Evolutionary conservation across 1,140 invertebrate genomes (phyloP).

Genomic region (Paralvinella palmiformis): DNA sequence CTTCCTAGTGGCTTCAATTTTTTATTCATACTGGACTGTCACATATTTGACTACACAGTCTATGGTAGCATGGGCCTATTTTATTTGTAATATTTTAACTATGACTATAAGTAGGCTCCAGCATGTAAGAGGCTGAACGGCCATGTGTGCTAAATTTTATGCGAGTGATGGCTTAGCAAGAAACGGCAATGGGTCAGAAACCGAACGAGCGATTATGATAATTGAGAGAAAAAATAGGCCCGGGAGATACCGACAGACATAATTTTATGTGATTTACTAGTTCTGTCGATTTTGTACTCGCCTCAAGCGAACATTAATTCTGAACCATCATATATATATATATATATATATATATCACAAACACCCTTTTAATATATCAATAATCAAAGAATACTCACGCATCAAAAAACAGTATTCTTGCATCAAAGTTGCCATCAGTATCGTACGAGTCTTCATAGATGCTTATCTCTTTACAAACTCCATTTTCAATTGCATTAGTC

Average conservation of each 20-base stretch:
- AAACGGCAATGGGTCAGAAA: background rate
- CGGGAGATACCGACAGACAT: background rate
- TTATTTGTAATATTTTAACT: too few species aligned
- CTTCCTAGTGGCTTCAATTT: too few species aligned
- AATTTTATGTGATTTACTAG: background rate
- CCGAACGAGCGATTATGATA: too few species aligned
- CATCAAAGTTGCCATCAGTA: background rate
- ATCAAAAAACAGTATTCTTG: conserved; percentile 59
- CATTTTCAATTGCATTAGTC: conserved; percentile 17
- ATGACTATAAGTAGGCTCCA: too few species aligned
- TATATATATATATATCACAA: background rate
- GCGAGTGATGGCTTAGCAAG: too few species aligned
- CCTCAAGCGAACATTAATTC: too few species aligned
- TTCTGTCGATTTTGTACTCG: too few species aligned
- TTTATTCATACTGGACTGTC: too few species aligned
- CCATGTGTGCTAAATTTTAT: too few species aligned
- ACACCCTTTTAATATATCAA: background rate
- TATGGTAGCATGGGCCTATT: too few species aligned
- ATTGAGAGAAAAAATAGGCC: background rate
- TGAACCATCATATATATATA: background rate
- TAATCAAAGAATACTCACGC: background rate
- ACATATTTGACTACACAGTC: too few species aligned
- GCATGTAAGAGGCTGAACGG: too few species aligned
- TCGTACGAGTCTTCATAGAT: background rate
- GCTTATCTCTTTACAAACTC: conserved; percentile 18